Percentiles rank a stretch among this genome's conserved stretches.
phyloP scores from a whole-genome alignment of 1,140 invertebrate genomes.

The Cotesia glomerata region DNA sequence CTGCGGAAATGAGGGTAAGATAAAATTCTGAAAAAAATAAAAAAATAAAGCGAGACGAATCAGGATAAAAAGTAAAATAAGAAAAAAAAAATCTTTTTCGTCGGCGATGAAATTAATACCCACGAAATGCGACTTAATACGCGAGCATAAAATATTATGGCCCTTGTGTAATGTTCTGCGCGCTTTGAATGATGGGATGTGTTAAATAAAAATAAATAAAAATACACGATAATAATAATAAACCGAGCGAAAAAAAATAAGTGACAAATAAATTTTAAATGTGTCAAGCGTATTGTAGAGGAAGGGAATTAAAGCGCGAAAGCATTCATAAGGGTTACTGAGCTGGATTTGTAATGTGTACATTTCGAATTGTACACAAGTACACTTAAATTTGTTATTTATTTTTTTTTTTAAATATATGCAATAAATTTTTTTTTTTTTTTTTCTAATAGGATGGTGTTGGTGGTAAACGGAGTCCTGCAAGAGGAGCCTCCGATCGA shows the following conservation, averaged over 20 bases:
- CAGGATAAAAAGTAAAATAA: neutral
- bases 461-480: slow-evolving; percentile 84
- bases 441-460: slow-evolving; percentile 72
- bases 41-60: neutral
- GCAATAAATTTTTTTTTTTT: neutral
- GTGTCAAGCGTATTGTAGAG: neutral
- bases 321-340: neutral
- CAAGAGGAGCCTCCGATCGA: slow-evolving; percentile 84
- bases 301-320: too few species aligned
- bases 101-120: slow-evolving; percentile 33
- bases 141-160: slow-evolving; percentile 32
- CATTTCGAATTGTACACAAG: too few species aligned
- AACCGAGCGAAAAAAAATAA: neutral
- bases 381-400: neutral
- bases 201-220: slow-evolving; percentile 8
- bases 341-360: too few species aligned
- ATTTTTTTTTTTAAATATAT: neutral
- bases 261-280: neutral
- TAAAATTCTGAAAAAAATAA: neutral
- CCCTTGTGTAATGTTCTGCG: slow-evolving; percentile 27
- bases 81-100: slow-evolving; percentile 14
- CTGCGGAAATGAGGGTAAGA: neutral
- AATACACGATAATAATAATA: neutral
- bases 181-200: neutral
- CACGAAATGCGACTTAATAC: slow-evolving; percentile 35